Base-by-base conservation (phyloP, 2,113 vertebrate species). In the Prinia subflava region DNA sequence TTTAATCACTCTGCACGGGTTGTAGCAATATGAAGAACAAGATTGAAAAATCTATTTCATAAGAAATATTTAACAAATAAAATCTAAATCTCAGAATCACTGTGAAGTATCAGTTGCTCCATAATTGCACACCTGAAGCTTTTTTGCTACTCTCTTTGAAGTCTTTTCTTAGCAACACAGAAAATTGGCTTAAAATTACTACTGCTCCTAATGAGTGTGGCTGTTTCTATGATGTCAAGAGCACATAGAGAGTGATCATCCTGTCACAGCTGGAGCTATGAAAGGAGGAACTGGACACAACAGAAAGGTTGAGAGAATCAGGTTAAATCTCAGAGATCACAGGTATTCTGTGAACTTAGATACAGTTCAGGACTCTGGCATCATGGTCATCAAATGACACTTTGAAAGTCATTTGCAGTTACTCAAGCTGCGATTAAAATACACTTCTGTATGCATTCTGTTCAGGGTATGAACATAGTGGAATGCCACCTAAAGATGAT, bases 21-120 rank as follows among this genome's bases (percentile, higher is more conserved):
- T 86, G 56, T 42, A 90, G 57, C 64, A 83, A 55, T 93, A 87
- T 46, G 78, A 95, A 95, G 86, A 97, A 78, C 33, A 92, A 78
- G 83, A 94, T 1, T 89, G 88, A 96, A 97, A 97, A 91, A 92
- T 47, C 78, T 95, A 95, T 94, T 97, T 96, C 85, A 15, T 94
- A 84, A 91, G 83, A 97, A 98, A 97, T 96, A 97, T 96, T 97
- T 96, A 96, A 52, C 87, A 98, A 97, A 97, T 94, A 97, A 81
- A 83, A 33, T 20, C 71, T 95, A 88, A 94, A 91, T 87, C 84
- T 96, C 89, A 79, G 75, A 2, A 3, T 78, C 46, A 53, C 25
- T 60, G 53, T 76, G 64, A 93, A 91, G 55, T 80, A 91, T 63
- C 68, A 42, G 77, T 82, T 91, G 67, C 84, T 87, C 33, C 21